Percentiles rank a stretch among this genome's conserved stretches.
Evolutionary conservation across 2,888 invertebrate genomes (phyloP).

Genomic region (Atherix ibis): DNA sequence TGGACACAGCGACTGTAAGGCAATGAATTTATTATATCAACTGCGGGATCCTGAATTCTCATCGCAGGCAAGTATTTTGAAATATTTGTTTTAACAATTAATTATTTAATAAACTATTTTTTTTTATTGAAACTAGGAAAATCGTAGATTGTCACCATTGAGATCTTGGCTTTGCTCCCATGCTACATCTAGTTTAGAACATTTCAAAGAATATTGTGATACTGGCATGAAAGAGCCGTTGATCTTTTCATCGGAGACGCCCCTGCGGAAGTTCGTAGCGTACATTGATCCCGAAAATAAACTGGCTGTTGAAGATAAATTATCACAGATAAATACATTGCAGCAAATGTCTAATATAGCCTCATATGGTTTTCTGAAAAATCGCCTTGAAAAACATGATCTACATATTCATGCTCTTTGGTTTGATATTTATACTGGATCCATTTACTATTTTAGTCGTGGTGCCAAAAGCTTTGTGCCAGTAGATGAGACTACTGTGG

Average conservation of each 20-base stretch:
- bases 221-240: conserved; percentile 49
- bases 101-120: conserved; percentile 1
- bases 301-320: conserved; percentile 77
- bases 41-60: conserved; percentile 64
- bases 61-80: conserved; percentile 39
- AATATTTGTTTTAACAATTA: neutral
- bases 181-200: conserved; percentile 63
- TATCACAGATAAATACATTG: conserved; percentile 87
- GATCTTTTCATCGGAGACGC: conserved; percentile 73
- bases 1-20: conserved; percentile 97
- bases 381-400: conserved; percentile 61
- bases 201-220: conserved; percentile 57
- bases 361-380: conserved; percentile 78
- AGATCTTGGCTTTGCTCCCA: conserved; percentile 86
- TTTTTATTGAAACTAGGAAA: conserved; percentile 38
- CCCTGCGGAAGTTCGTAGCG: conserved; percentile 75
- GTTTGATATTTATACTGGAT: conserved; percentile 96
- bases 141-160: conserved; percentile 70
- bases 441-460: conserved; percentile 87
- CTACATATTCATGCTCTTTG: conserved; percentile 86
- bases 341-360: conserved; percentile 87
- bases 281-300: conserved; percentile 87
- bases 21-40: conserved; percentile 82
- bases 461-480: conserved; percentile 69
- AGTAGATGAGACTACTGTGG: conserved; percentile 69